A percentile compares a stretch with the other conserved stretches of the same genome.
phyloP scores from a whole-genome alignment of 2,888 invertebrate genomes.

The Xylota sylvarum region DNA sequence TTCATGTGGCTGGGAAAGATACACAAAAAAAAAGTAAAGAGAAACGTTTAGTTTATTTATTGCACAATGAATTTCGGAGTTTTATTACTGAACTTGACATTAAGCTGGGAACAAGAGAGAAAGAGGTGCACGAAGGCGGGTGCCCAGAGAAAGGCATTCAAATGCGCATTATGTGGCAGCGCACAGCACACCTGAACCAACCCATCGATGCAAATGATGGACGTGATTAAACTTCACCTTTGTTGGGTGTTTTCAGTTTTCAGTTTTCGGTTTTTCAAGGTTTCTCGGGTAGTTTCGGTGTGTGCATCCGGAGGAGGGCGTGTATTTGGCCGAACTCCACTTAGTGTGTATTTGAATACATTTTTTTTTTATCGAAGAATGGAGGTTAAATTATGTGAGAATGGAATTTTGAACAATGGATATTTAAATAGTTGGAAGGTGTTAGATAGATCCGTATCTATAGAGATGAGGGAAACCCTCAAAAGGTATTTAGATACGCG shows the following conservation, averaged over 20 bases:
- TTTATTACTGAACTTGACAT: slow-evolving; percentile 70
- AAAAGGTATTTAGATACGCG: neutral
- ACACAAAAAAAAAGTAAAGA: slow-evolving; percentile 32
- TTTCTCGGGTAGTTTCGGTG: neutral
- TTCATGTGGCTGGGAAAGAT: slow-evolving; percentile 79
- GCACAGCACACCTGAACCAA: slow-evolving; percentile 33
- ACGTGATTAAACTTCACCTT: slow-evolving; percentile 70
- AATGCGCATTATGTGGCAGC: slow-evolving; percentile 32
- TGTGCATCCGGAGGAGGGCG: slow-evolving; percentile 7
- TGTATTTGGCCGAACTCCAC: neutral
- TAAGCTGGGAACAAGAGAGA: slow-evolving; percentile 7
- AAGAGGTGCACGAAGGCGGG: neutral
- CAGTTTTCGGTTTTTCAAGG: slow-evolving; percentile 54
- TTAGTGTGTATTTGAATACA: neutral
- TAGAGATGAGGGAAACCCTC: neutral
- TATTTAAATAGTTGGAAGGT: neutral
- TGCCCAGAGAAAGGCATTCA: slow-evolving; percentile 6
- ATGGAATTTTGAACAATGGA: neutral
- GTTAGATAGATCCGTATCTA: neutral
- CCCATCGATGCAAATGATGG: slow-evolving; percentile 64
- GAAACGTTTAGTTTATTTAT: slow-evolving; percentile 47
- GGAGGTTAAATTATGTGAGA: slow-evolving; percentile 3
- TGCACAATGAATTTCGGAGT: slow-evolving; percentile 36
- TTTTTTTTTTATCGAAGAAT: no score
- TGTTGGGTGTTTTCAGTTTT: slow-evolving; percentile 27